Conservation (phyloP, 1,140 invertebrate species). For the Danaus plexippus region DNA sequence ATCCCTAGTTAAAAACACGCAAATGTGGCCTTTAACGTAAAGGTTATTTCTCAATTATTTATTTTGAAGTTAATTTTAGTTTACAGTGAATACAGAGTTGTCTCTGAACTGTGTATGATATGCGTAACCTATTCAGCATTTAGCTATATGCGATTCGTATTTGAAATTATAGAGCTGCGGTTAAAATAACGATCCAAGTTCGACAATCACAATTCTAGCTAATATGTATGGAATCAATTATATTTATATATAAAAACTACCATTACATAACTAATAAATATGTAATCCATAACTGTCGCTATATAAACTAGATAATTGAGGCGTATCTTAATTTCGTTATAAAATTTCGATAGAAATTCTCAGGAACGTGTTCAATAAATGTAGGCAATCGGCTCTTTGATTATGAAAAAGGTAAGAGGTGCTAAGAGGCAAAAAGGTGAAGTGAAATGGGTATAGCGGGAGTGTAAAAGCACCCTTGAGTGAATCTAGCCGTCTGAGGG, state of each 20-base stretch:
- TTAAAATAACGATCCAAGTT: slow-evolving; percentile 13
- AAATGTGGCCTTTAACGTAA: too few species aligned
- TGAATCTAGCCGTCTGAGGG: slow-evolving; percentile 34
- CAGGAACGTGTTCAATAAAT: slow-evolving; percentile 38
- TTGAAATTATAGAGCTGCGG: slow-evolving; percentile 25
- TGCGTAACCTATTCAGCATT: too few species aligned
- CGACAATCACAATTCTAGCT: slow-evolving; percentile 1
- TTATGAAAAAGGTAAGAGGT: slow-evolving; percentile 52
- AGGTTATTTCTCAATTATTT: too few species aligned
- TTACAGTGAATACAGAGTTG: too few species aligned
- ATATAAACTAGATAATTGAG: too few species aligned
- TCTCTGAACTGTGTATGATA: too few species aligned
- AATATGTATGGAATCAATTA: too few species aligned
- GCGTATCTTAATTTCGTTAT: slow-evolving; percentile 3
- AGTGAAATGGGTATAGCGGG: slow-evolving; percentile 36
- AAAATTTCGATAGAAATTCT: not conserved
- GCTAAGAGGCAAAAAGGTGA: slow-evolving; percentile 31
- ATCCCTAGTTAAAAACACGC: too few species aligned
- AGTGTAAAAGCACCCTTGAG: slow-evolving; percentile 46
- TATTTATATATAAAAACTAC: too few species aligned
- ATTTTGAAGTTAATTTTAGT: too few species aligned
- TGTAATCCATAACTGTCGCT: too few species aligned
- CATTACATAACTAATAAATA: too few species aligned
- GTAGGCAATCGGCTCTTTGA: slow-evolving; percentile 33
- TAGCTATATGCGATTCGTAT: not conserved